These are phyloP conservation scores for Theonella swinhoei DNA, from an alignment of 37 sponge, comb jelly and placozoan genomes.

Conservation along the genomic window DNA sequence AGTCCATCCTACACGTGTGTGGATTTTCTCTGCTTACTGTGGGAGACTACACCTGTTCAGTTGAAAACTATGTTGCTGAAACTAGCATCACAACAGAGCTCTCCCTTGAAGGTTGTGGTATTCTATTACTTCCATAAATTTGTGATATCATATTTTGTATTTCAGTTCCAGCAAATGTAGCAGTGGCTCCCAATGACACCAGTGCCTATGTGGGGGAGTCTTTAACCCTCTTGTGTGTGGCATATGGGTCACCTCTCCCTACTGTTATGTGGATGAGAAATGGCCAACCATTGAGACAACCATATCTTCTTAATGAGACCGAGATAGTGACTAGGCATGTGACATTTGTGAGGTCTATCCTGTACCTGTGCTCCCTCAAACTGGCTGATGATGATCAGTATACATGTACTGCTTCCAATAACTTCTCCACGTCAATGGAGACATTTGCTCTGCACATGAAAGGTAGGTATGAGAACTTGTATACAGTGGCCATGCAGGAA, in stretches of 20 bases:
- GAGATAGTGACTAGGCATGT: neutral
- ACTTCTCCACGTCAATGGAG: neutral
- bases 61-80: neutral
- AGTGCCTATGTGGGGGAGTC: neutral
- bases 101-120: neutral
- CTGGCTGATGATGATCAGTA: slow-evolving; percentile 19
- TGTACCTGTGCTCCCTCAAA: slow-evolving; percentile 9
- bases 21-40: neutral
- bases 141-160: neutral
- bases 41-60: slow-evolving; percentile 17
- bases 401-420: slow-evolving; percentile 16
- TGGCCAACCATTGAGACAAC: slow-evolving; percentile 9
- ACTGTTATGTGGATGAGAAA: slow-evolving; percentile 18
- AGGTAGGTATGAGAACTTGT: neutral
- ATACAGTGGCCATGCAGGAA: too few species aligned
- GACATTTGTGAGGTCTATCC: neutral
- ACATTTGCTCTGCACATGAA: neutral
- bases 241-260: slow-evolving; percentile 30
- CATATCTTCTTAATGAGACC: neutral
- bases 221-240: slow-evolving; percentile 6
- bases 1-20: slow-evolving; percentile 13
- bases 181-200: neutral
- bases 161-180: neutral
- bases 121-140: neutral
- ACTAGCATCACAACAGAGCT: neutral